Conservation (phyloP, 2,113 vertebrate species). For the Chauna torquata region DNA sequence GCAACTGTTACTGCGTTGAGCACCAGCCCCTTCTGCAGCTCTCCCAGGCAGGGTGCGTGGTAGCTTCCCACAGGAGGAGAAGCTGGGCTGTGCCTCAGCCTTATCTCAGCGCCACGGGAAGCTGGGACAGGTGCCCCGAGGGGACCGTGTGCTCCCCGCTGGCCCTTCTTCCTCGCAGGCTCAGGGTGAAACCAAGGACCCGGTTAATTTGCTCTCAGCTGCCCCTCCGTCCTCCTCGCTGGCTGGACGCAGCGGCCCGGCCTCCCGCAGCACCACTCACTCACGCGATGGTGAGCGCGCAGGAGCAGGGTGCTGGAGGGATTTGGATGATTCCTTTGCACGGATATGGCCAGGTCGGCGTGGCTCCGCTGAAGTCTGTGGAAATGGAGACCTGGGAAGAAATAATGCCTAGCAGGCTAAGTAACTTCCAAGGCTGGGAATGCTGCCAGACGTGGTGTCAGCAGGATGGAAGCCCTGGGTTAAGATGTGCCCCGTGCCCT, state of each 20-base stretch:
- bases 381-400: background rate
- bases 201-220: background rate
- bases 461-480: background rate
- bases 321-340: background rate
- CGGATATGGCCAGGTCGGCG: too few relatives aligned
- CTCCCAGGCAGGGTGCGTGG: background rate
- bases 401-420: background rate
- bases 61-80: background rate
- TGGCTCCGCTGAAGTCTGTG: background rate
- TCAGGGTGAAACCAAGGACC: background rate
- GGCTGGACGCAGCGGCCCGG: background rate
- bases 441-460: background rate
- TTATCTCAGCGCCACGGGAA: background rate
- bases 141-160: too few relatives aligned
- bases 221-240: background rate
- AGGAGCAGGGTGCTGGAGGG: background rate
- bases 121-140: too few relatives aligned
- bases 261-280: background rate
- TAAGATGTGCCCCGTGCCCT: background rate
- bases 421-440: background rate
- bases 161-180: background rate
- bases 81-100: background rate
- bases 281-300: accelerated
- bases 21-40: background rate
- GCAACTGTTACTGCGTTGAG: background rate